Conservation (phyloP, 2,888 invertebrate genomes). For the Synergus itoensis region DNA sequence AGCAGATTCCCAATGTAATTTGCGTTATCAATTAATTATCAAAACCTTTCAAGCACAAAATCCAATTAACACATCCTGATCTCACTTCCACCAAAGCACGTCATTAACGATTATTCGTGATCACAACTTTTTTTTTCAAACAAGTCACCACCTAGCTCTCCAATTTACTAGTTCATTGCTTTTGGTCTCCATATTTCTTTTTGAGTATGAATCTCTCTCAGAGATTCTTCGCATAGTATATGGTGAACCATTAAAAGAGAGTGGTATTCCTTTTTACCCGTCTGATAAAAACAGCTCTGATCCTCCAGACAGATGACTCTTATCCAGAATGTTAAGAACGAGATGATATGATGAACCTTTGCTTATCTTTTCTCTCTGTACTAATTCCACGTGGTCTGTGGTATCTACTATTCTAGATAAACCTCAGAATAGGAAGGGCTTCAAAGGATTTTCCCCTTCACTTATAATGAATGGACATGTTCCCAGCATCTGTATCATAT, state of each 20-base stretch:
- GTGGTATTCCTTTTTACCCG: neutral
- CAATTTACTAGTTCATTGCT: conserved; percentile 15
- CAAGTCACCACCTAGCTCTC: neutral
- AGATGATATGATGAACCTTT: neutral
- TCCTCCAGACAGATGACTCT: conserved; percentile 16
- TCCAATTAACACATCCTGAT: conserved; percentile 1
- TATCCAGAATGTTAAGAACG: neutral
- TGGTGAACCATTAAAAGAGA: conserved; percentile 22
- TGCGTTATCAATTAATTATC: neutral
- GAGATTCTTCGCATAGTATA: neutral
- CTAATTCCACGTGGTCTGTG: conserved; percentile 12
- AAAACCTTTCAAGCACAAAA: neutral
- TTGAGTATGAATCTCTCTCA: neutral
- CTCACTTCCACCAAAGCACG: conserved; percentile 8
- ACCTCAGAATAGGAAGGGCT: conserved; percentile 1
- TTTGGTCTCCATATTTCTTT: neutral
- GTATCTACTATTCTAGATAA: conserved; percentile 31
- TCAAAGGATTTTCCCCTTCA: conserved; percentile 19
- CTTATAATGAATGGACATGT: conserved; percentile 7
- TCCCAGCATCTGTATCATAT: conserved; percentile 11
- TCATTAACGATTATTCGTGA: conserved; percentile 26
- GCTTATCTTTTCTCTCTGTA: conserved; percentile 7
- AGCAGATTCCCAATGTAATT: neutral
- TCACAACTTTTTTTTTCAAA: neutral
- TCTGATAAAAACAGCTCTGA: neutral